Percentiles rank a stretch among this genome's conserved stretches.
These are phyloP conservation scores for Climacteris rufus DNA, from an alignment of 2,113 vertebrate species.

Conservation along the genomic window DNA sequence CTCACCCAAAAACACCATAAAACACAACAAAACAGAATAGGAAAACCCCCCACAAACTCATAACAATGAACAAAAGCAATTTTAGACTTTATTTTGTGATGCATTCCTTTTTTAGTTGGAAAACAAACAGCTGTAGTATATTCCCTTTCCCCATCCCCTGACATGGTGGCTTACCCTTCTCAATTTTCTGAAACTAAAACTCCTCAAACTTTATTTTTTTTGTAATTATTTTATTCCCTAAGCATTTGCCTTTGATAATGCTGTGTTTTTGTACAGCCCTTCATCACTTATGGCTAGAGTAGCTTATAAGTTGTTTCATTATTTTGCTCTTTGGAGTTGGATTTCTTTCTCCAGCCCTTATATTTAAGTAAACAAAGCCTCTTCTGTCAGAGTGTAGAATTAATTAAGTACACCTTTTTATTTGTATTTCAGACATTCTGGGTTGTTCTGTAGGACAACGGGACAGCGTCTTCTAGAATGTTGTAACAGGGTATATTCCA, in stretches of 20 bases:
- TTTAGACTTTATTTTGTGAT: not conserved
- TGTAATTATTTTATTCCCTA: not conserved
- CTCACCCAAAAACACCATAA: not conserved
- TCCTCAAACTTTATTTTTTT: not conserved
- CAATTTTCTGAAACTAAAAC: not conserved
- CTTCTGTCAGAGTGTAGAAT: not conserved
- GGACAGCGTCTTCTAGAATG: not conserved
- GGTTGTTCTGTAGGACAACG: not conserved
- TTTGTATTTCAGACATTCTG: not conserved
- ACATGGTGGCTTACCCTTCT: not conserved
- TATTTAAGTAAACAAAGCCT: not conserved
- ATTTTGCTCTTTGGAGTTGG: not conserved
- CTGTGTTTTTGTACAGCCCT: not conserved
- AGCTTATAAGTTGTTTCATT: not conserved
- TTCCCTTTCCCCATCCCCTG: not conserved
- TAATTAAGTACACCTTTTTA: not conserved
- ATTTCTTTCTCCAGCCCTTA: not conserved
- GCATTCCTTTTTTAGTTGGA: not conserved
- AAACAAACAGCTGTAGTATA: not conserved
- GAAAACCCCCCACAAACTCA: fast-evolving
- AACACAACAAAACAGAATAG: not conserved
- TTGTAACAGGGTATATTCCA: not conserved
- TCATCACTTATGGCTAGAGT: not conserved
- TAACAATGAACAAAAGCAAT: not conserved
- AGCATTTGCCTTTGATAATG: not conserved